Evolutionary conservation across 2,797 vertebrate species (phyloP), one percentile per base, ranked within the genome.

Genomic region (Cossypha dichroa): DNA sequence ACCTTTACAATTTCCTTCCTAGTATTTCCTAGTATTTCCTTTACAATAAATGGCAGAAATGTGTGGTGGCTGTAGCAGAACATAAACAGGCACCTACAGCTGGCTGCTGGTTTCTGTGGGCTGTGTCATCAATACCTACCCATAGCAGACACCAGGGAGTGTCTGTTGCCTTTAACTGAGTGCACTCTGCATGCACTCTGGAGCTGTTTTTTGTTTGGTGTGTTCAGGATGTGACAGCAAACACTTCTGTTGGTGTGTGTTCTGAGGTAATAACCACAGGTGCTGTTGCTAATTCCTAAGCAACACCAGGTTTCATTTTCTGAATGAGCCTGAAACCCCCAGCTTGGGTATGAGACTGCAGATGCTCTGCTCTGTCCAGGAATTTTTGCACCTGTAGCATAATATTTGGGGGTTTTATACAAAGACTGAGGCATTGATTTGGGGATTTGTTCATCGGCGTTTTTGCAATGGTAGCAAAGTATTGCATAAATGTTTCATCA

Each of bases 401-500:
- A 45, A 13, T 28, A 20, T 13, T 49, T 38, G 29, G 19, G 56
- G 15, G 1, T 49, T 77, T 90, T 72, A n/a, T 29, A 66, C 62
- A 48, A 43, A 90, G 62, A 36, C 13, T 3, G 36, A 72, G 25
- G 36, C 23, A 29, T 72, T 64, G 63, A 38, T 72, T 6, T 48
- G 4, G 62, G 54, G n/a, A 62, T 68, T 72, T 88, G 13, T 64
- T 88, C 36, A 18, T 17, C 58, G 45, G 60, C 10, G 67, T 85
- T 88, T 85, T 38, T 81, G 46, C 67, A 62, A 1, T 7, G n/a
- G 66, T 41, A 36, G 68, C 68, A 74, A 54, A 51, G 48, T 69
- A 60, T 70, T 94, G 78, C 25, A 33, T 60, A 56, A 75, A 33
- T 33, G 13, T 70, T 91, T 94, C 20, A 28, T 75, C 41, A 36